Evolutionary conservation across 1,140 invertebrate species (phyloP).

Genomic region (Solenopsis invicta): DNA sequence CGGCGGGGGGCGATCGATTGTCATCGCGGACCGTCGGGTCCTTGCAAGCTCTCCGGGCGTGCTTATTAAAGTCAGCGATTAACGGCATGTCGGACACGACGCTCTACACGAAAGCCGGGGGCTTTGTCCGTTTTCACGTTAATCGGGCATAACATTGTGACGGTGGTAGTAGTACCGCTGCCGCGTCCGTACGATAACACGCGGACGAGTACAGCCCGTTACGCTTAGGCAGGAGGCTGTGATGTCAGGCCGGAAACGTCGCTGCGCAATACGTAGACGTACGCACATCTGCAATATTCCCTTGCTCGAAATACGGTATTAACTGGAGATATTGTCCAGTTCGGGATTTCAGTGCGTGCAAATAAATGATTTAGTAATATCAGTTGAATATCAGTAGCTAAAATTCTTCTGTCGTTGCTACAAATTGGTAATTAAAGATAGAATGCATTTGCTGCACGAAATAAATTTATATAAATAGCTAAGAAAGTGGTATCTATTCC

Average conservation of each 20-base stretch:
- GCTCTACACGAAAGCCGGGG: conserved; percentile 42
- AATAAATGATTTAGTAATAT: no score
- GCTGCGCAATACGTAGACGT: background rate
- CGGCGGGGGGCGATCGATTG: conserved; percentile 31
- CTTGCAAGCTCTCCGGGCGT: conserved; percentile 31
- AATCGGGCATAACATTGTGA: conserved; percentile 58
- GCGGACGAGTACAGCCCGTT: conserved; percentile 14
- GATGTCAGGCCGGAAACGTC: conserved; percentile 30
- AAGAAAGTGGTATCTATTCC: no score
- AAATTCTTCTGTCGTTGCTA: no score
- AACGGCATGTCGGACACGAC: conserved; percentile 57
- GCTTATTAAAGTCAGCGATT: conserved; percentile 65
- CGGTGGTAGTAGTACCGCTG: background rate
- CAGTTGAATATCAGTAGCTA: no score
- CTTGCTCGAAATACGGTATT: background rate
- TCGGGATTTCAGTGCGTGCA: background rate
- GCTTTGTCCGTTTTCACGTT: conserved; percentile 61
- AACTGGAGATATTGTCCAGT: background rate
- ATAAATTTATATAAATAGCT: no score
- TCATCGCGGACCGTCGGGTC: conserved; percentile 16
- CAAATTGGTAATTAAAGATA: no score
- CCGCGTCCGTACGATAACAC: conserved; percentile 21
- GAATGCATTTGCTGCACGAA: no score
- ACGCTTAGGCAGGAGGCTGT: conserved; percentile 25
- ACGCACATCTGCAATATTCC: conserved; percentile 39